A percentile compares a stretch with the other conserved stretches of the same genome.
Evolutionary conservation across 2,888 invertebrate species (phyloP).

Genomic region (Disparrhopalites patrizii): DNA sequence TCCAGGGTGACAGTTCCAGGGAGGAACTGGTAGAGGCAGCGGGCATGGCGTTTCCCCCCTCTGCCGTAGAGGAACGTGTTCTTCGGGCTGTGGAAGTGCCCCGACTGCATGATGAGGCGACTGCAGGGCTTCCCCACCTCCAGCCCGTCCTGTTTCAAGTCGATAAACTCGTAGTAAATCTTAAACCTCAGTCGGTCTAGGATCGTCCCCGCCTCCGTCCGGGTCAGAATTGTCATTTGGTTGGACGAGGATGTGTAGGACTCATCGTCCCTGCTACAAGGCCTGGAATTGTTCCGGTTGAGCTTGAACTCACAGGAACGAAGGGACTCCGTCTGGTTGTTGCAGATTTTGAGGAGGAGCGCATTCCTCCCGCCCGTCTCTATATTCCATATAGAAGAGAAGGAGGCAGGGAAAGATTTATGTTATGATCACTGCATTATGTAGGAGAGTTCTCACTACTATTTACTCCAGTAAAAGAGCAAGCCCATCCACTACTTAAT

Average conservation of each 20-base stretch:
- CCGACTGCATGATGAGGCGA: conserved; percentile 17
- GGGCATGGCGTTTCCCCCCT: conserved; percentile 70
- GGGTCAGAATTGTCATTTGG: conserved; percentile 19
- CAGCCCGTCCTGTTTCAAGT: conserved; percentile 51
- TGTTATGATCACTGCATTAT: too few relatives aligned
- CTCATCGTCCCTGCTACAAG: conserved; percentile 18
- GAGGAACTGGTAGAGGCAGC: conserved; percentile 66
- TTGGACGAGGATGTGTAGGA: conserved; percentile 22
- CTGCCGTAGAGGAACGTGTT: conserved; percentile 78
- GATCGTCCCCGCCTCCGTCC: conserved; percentile 68
- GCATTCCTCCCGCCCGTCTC: neutral
- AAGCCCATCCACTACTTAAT: too few relatives aligned
- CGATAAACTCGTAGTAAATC: conserved; percentile 77
- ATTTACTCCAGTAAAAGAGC: too few relatives aligned
- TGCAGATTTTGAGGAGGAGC: conserved; percentile 13
- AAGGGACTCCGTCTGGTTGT: conserved; percentile 23
- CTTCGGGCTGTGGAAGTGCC: conserved; percentile 60
- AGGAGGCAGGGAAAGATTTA: too few relatives aligned
- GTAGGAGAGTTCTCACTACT: too few relatives aligned
- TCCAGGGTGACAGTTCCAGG: conserved; percentile 20
- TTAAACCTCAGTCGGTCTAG: conserved; percentile 73
- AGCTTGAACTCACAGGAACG: conserved; percentile 20
- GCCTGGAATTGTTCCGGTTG: conserved; percentile 18
- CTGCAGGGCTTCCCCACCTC: conserved; percentile 24
- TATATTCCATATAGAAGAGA: too few relatives aligned